Percentiles rank a stretch among this genome's conserved stretches.
Evolutionary conservation across 2,113 vertebrate genomes (phyloP).

Genomic region (Gasterosteus nipponicus): DNA sequence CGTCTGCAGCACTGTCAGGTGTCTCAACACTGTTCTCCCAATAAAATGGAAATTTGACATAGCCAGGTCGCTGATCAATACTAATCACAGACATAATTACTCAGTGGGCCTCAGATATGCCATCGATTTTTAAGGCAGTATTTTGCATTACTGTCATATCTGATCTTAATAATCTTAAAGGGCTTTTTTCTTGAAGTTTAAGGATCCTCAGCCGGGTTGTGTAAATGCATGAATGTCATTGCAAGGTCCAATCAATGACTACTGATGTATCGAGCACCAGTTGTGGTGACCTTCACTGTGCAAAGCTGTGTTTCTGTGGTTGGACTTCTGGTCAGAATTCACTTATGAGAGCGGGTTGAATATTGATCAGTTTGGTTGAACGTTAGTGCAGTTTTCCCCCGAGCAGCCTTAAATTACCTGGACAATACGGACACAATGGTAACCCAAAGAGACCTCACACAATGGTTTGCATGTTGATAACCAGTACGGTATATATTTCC

Average conservation of each 20-base stretch:
- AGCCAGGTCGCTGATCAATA: conserved; percentile 75
- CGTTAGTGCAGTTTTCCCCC: conserved; percentile 16
- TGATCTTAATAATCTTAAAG: conserved; percentile 78
- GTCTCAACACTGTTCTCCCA: conserved; percentile 66
- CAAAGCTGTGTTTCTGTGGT: conserved; percentile 9
- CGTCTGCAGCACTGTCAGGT: conserved; percentile 34
- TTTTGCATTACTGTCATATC: conserved; percentile 82
- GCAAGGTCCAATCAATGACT: conserved; percentile 69
- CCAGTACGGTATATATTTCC: conserved; percentile 23
- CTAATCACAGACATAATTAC: conserved; percentile 84
- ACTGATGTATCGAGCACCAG: conserved; percentile 52
- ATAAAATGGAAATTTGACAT: conserved; percentile 64
- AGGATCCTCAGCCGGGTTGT: conserved; percentile 58
- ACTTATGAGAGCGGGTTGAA: conserved; percentile 18
- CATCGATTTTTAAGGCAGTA: conserved; percentile 81
- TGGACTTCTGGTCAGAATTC: conserved; percentile 5
- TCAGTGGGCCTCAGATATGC: conserved; percentile 68
- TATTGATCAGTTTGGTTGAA: conserved; percentile 49
- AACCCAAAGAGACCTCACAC: conserved; percentile 15
- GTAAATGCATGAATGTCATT: conserved; percentile 77
- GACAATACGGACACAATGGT: conserved; percentile 22
- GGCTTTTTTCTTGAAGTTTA: conserved; percentile 65
- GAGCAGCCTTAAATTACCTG: conserved; percentile 30
- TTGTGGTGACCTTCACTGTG: conserved; percentile 56
- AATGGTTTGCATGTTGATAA: conserved; percentile 33